Percentiles rank a stretch among this genome's conserved stretches.
These are phyloP conservation scores for Casuarius casuarius DNA, from an alignment of 2,113 vertebrate species.

Conservation along the genomic window DNA sequence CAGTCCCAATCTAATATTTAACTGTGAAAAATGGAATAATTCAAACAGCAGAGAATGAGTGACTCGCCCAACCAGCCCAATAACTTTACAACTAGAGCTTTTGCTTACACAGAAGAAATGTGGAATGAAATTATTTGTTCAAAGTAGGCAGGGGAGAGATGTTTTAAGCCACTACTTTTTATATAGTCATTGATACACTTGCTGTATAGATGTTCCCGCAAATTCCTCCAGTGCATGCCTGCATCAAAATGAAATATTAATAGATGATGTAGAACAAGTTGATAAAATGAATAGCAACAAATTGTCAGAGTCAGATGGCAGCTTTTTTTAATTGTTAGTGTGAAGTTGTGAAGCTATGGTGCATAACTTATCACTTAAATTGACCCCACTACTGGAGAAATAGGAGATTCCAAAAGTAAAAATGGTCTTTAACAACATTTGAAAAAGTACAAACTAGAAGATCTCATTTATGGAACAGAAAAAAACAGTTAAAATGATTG, in stretches of 20 bases:
- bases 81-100: not conserved
- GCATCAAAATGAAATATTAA: not conserved
- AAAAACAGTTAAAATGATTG: not conserved
- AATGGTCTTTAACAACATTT: not conserved
- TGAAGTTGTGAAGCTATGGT: not conserved
- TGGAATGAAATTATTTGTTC: not conserved
- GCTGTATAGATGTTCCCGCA: not conserved
- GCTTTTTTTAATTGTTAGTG: not conserved
- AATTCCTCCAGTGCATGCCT: not conserved
- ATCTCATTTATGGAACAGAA: not conserved
- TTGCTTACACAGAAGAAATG: not conserved
- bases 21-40: not conserved
- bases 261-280: not conserved
- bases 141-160: not conserved
- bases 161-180: not conserved
- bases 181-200: not conserved
- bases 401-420: not conserved
- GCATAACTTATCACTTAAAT: not conserved
- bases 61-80: not conserved
- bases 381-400: not conserved
- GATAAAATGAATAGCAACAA: not conserved
- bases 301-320: not conserved
- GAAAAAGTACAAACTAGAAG: not conserved
- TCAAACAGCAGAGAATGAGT: not conserved
- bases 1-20: not conserved